Evolutionary conservation across 2,888 invertebrate species (phyloP), one percentile per base, ranked within the genome.

Genomic region (Julus scandinavius): DNA sequence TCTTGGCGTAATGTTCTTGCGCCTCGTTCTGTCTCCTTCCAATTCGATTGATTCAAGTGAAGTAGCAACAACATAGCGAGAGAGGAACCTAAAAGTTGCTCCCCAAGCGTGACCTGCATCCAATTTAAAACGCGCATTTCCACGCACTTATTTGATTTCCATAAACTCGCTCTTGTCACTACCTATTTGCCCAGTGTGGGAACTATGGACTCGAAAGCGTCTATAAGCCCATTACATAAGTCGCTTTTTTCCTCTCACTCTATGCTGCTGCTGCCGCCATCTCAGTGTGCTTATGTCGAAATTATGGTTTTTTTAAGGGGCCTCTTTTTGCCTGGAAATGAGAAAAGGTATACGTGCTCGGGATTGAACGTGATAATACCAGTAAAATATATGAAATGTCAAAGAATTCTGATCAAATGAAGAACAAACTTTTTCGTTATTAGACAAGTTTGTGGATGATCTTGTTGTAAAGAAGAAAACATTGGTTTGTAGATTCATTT

Each of bases 21-120:
- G 38, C 84, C 84, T 40, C 38, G 13, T 41, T 85, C 85, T n/a
- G 40, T 29, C 85, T 45, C 85, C 85, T 85, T 85, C 45, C 85
- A 85, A 40, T 41, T 85, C 85, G 45, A 40, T 85, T 85, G 85
- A 40, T 85, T 40, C 85, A 63, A 63, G 63, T 63, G 63, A 63
- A 63, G 63, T 63, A 63, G 63, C 63, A 63, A 63, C 63, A 63
- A 63, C 63, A n/a, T 63, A 63, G 63, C 63, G 63, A 63, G n/a
- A 63, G 63, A 63, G 63, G 63, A 63, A 63, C 63, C 63, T 63
- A 63, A 63, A n/a, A 63, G 63, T 63, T 63, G 63, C 45, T 85
- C 45, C 45, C 85, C 40, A 87, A 87, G 87, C 87, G 87, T 87
- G 87, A 87, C 87, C 87, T 87, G 87, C 41, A 87, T 87, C 50